Base-by-base conservation (phyloP, 2,113 vertebrate genomes). In the Chloroceryle aenea region DNA sequence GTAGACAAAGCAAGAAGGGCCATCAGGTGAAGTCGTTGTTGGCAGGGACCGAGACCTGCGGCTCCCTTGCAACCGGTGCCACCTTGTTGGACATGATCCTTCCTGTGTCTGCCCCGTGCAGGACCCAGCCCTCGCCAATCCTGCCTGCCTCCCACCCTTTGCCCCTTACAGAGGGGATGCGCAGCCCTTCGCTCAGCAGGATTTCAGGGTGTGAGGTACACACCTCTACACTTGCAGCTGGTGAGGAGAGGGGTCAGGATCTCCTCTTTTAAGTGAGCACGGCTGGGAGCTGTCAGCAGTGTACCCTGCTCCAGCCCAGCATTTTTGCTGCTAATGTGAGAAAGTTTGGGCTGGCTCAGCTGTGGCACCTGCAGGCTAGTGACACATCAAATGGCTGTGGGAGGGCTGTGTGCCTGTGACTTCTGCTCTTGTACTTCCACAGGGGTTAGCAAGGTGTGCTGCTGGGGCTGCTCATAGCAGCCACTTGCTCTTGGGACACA, bases 171-270 rank as follows among this genome's bases (percentile, higher is more conserved):
- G 34, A 21, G 42, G 21, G 5, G 50, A 48, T 40, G 18, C 2
- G 2, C 36, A 80, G 83, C 59, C 40, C 22, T 79, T 73, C n/a
- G 18, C 26, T 40, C 22, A 26, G 63, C 19, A 48, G 66, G 16
- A 52, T 90, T 81, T 81, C 64, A n/a, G 56, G 32, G 47, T 40
- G 32, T 7, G 23, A 74, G 34, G 19, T 30, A 26, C 68, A 71
- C 10, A n/a, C 32, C 30, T 56, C 26, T 47, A 40, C 12, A 25
- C 3, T 1, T 19, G 42, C 36, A 68, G 53, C 40, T 94, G 59
- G 21, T 0, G 0, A 77, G 45, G 63, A 58, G 50, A 73, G 34
- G 15, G 12, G 32, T 30, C 2, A 0, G 45, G 45, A 7, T 2
- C 27, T 85, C 20, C 64, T 56, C 12, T 40, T 85, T 61, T 26